Percentiles rank a stretch among this genome's conserved stretches.
These are phyloP conservation scores for Paradoxurus hermaphroditus DNA, from an alignment of 2,113 vertebrate genomes.

Conservation along the genomic window DNA sequence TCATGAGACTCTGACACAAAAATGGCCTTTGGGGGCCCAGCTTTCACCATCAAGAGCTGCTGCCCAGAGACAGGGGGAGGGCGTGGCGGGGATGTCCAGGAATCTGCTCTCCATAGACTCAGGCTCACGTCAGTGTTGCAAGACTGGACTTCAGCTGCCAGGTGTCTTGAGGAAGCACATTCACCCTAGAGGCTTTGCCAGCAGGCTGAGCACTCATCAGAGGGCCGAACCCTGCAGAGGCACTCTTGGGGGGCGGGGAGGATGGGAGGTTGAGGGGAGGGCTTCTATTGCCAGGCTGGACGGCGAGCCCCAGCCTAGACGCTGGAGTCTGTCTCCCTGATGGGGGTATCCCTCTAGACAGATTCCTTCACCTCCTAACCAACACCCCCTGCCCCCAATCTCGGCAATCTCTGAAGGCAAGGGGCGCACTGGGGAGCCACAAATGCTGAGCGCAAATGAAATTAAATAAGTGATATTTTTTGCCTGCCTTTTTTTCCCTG, in stretches of 20 bases:
- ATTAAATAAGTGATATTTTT: constrained; percentile 82
- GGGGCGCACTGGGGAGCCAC: constrained; percentile 64
- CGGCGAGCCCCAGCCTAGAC: too few relatives aligned
- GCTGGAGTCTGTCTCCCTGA: not conserved
- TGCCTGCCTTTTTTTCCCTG: constrained; percentile 47
- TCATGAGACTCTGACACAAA: not conserved
- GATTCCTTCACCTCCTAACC: not conserved
- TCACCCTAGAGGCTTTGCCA: not conserved
- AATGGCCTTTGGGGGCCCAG: not conserved
- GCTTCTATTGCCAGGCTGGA: too few relatives aligned
- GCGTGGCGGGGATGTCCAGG: fast-evolving
- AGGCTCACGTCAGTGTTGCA: not conserved
- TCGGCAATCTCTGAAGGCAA: constrained; percentile 40
- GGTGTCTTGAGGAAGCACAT: not conserved
- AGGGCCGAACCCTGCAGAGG: not conserved
- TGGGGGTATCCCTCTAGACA: not conserved
- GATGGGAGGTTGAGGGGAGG: not conserved
- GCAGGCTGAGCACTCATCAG: not conserved
- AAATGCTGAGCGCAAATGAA: constrained; percentile 70
- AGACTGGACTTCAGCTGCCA: not conserved
- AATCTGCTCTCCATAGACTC: not conserved
- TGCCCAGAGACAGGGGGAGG: not conserved
- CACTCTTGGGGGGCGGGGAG: too few relatives aligned
- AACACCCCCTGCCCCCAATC: not conserved
- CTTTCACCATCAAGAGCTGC: not conserved